These are phyloP conservation scores for Atta colombica DNA, from an alignment of 1,140 invertebrate genomes.

Conservation along the genomic window DNA sequence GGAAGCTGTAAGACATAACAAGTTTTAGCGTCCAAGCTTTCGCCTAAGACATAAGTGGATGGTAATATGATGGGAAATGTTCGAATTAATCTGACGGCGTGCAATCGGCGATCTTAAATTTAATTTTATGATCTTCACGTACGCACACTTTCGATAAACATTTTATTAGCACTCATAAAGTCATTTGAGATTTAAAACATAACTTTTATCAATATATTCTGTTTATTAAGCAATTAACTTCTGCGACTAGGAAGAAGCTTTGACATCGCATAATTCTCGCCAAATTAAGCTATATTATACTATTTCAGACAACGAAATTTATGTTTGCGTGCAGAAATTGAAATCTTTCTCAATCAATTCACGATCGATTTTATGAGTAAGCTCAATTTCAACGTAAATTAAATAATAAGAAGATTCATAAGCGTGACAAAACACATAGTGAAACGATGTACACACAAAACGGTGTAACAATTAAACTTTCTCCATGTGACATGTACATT, in stretches of 20 bases:
- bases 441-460: conserved; percentile 21
- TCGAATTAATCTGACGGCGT: conserved; percentile 31
- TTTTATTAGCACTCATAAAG: conserved; percentile 4
- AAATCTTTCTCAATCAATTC: conserved; percentile 62
- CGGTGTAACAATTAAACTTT: conserved; percentile 61
- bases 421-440: conserved; percentile 26
- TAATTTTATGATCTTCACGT: conserved; percentile 24
- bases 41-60: conserved; percentile 29
- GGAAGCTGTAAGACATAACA: not conserved
- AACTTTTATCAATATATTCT: conserved; percentile 6
- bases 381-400: conserved; percentile 40
- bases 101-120: conserved; percentile 28
- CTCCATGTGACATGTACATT: conserved; percentile 63
- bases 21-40: conserved; percentile 3
- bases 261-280: conserved; percentile 46
- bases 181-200: not conserved
- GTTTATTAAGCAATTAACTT: conserved; percentile 2
- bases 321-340: conserved; percentile 13
- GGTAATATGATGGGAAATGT: conserved; percentile 3
- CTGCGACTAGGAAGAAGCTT: conserved; percentile 39
- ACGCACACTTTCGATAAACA: conserved; percentile 5
- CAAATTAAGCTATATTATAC: conserved; percentile 53
- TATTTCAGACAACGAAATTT: conserved; percentile 21
- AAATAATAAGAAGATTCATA: conserved; percentile 10
- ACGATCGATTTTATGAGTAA: conserved; percentile 28